Percentiles rank a stretch among this genome's conserved stretches.
Conservation (phyloP, 2,113 vertebrate species). For the Nibea albiflora region DNA sequence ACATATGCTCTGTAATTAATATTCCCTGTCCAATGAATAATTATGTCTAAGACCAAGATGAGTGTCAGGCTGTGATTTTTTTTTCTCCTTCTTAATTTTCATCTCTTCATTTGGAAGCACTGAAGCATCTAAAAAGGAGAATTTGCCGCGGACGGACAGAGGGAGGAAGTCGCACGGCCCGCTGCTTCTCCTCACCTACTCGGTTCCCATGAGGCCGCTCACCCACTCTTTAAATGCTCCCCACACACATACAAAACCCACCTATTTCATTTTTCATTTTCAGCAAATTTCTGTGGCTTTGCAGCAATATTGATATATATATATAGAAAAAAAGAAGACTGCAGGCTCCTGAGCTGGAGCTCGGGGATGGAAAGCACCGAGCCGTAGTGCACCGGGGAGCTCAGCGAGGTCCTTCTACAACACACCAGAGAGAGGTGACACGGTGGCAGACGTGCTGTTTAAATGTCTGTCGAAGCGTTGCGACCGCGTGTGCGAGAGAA, state of each 20-base stretch:
- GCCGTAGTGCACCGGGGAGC: conserved; percentile 27
- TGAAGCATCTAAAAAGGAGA: conserved; percentile 34
- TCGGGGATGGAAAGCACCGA: conserved; percentile 49
- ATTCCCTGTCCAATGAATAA: conserved; percentile 7
- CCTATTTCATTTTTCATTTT: conserved; percentile 73
- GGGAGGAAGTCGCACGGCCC: conserved; percentile 42
- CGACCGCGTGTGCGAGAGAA: conserved; percentile 22
- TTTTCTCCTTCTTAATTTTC: conserved; percentile 9
- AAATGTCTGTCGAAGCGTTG: conserved; percentile 51
- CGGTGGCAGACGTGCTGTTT: conserved; percentile 48
- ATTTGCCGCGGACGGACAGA: conserved; percentile 17
- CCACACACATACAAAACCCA: conserved; percentile 43
- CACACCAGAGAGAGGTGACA: conserved; percentile 32
- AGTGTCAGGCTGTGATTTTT: not conserved
- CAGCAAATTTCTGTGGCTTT: conserved; percentile 68
- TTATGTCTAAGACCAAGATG: not conserved
- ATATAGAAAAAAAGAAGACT: conserved; percentile 20
- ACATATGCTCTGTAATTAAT: conserved; percentile 6
- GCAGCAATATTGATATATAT: conserved; percentile 64
- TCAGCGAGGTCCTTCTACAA: conserved; percentile 43
- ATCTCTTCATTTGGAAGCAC: conserved; percentile 30
- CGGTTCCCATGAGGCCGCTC: conserved; percentile 55
- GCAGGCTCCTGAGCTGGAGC: conserved; percentile 29
- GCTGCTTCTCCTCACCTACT: conserved; percentile 58
- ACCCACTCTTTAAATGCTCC: conserved; percentile 52